phyloP scores from a whole-genome alignment of 1,140 invertebrate species.

The Pseudomyrmex sp. region DNA sequence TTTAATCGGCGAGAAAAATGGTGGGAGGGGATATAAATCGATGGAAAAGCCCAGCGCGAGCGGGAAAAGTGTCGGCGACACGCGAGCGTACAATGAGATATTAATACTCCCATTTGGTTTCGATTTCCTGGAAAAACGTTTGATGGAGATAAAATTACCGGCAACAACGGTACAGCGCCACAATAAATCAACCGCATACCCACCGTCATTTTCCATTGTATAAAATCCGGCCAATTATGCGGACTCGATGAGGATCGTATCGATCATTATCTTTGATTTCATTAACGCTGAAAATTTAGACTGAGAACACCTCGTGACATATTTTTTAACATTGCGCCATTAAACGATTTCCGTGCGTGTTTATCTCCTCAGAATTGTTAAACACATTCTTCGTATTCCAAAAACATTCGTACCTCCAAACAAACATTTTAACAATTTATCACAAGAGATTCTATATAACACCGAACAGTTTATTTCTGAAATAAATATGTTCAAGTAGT shows the following conservation, averaged over 20 bases:
- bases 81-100: conserved; percentile 83
- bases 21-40: conserved; percentile 79
- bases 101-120: conserved; percentile 84
- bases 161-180: conserved; percentile 78
- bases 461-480: background rate
- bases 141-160: conserved; percentile 83
- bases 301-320: conserved; percentile 55
- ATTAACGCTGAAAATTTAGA: conserved; percentile 56
- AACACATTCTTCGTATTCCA: conserved; percentile 9
- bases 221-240: conserved; percentile 62
- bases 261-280: conserved; percentile 62
- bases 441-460: background rate
- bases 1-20: conserved; percentile 82
- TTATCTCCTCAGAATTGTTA: conserved; percentile 23
- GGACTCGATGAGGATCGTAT: conserved; percentile 49
- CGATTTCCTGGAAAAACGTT: conserved; percentile 84
- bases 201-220: conserved; percentile 57
- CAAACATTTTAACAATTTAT: conserved; percentile 4
- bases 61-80: conserved; percentile 80
- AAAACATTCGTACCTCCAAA: background rate
- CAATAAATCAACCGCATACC: conserved; percentile 77
- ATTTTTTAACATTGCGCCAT: conserved; percentile 52
- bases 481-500: conserved; percentile 9
- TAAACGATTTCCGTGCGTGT: conserved; percentile 23
- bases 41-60: conserved; percentile 77